Conservation (phyloP, 2,797 vertebrate species). For the Remorina albescens region DNA sequence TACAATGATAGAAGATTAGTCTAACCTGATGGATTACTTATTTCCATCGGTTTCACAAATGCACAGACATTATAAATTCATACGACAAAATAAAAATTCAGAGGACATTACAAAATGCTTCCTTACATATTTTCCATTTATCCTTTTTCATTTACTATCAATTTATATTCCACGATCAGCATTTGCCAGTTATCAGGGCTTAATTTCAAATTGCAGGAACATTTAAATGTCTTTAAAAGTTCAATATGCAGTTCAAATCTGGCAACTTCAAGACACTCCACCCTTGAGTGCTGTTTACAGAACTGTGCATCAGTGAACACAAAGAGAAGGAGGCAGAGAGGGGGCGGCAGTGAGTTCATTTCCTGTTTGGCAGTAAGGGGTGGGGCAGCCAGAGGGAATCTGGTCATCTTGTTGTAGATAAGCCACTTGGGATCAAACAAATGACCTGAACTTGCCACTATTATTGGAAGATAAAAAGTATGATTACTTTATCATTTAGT, state of each 20-base stretch:
- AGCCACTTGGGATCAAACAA: conserved; percentile 29
- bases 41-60: too few species aligned
- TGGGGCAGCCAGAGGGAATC: conserved; percentile 47
- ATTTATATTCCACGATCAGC: background rate
- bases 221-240: background rate
- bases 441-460: conserved; percentile 3
- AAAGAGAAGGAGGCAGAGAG: conserved; percentile 20
- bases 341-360: conserved; percentile 60
- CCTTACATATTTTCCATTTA: too few species aligned
- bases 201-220: background rate
- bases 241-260: conserved; percentile 3
- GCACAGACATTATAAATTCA: background rate
- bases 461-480: background rate
- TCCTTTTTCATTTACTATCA: background rate
- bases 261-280: conserved; percentile 22
- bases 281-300: conserved; percentile 39
- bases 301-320: conserved; percentile 55
- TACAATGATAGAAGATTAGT: too few species aligned
- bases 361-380: conserved; percentile 69
- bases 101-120: background rate
- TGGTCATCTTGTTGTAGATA: conserved; percentile 50
- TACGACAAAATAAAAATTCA: background rate
- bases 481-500: background rate
- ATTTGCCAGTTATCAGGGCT: background rate
- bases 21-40: too few species aligned